Percentiles rank a stretch among this genome's conserved stretches.
phyloP scores from a whole-genome alignment of 2,888 invertebrate species.

The Drosophila lutescens region DNA sequence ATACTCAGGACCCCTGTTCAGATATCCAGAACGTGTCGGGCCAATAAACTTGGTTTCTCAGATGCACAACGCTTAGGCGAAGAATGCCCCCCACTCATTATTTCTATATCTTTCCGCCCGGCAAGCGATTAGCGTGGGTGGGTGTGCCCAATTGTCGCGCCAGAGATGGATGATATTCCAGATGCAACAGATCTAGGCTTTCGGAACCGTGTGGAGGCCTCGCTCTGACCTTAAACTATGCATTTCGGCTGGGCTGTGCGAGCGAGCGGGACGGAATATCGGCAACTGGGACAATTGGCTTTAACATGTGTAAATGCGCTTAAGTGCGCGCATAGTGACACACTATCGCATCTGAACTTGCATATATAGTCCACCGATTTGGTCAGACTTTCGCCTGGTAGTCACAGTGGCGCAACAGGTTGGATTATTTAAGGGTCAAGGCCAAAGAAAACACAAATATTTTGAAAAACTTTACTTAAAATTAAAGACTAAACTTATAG shows the following conservation, averaged over 20 bases:
- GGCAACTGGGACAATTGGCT: conserved; percentile 62
- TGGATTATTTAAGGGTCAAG: neutral
- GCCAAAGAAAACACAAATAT: neutral
- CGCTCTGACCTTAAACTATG: conserved; percentile 82
- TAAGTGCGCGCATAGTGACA: conserved; percentile 81
- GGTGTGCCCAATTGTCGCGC: conserved; percentile 65
- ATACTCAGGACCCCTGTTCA: conserved; percentile 61
- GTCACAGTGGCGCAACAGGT: conserved; percentile 38
- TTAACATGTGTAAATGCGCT: conserved; percentile 78
- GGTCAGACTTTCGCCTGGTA: conserved; percentile 23
- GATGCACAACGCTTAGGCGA: conserved; percentile 5
- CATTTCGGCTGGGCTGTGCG: conserved; percentile 23
- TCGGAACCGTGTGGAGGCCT: conserved; percentile 37
- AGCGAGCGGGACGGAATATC: conserved; percentile 13
- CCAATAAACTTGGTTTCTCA: conserved; percentile 61
- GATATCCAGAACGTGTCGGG: conserved; percentile 37
- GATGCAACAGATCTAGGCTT: conserved; percentile 5
- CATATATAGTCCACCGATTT: conserved; percentile 16
- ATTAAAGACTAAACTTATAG: no score
- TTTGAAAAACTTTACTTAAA: no score
- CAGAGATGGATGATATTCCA: conserved; percentile 21
- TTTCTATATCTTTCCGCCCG: conserved; percentile 1
- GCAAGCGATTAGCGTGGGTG: conserved; percentile 62
- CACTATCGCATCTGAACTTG: conserved; percentile 50
- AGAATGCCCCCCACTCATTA: conserved; percentile 5